phyloP scores from a whole-genome alignment of 2,888 invertebrate genomes.

The Dynastes grantii region DNA sequence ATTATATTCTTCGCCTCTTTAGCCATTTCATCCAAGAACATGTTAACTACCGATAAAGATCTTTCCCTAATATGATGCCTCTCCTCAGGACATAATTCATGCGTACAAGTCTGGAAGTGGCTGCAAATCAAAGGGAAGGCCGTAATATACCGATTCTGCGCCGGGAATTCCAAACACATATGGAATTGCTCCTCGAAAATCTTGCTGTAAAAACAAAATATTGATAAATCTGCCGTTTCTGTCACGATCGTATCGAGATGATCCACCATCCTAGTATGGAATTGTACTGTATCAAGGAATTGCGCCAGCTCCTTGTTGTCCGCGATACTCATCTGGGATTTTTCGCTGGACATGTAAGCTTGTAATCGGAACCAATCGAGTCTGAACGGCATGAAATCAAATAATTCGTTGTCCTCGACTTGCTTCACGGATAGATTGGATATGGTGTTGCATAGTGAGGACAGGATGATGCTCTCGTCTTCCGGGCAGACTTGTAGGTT shows the following conservation, averaged over 20 bases:
- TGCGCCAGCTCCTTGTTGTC: constrained; percentile 91
- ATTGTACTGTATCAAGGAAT: constrained; percentile 95
- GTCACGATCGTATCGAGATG: constrained; percentile 96
- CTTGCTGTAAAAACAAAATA: constrained; percentile 98
- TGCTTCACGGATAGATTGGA: constrained; percentile 91
- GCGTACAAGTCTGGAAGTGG: constrained; percentile 98
- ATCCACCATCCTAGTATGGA: constrained; percentile 99
- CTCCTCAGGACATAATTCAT: constrained; percentile 98
- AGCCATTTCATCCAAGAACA: constrained; percentile 98
- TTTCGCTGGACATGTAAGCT: constrained; percentile 91
- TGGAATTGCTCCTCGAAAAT: constrained; percentile 99
- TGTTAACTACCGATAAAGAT: constrained; percentile 95
- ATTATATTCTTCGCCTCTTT: constrained; percentile 99
- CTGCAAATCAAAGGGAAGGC: constrained; percentile 98
- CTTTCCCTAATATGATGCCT: constrained; percentile 96
- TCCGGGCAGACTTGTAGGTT: constrained; percentile 90
- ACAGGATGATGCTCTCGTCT: constrained; percentile 95
- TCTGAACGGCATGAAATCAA: constrained; percentile 95
- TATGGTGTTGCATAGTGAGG: constrained; percentile 92
- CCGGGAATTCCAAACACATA: constrained; percentile 98
- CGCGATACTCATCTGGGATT: constrained; percentile 83
- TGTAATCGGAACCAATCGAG: constrained; percentile 97
- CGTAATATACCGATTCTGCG: constrained; percentile 97
- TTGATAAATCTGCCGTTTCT: constrained; percentile 97
- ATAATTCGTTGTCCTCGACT: constrained; percentile 96